Evolutionary conservation across 2,797 vertebrate species (phyloP), one percentile per base, ranked within the genome.

Genomic region (Syngnathus rostellatus): DNA sequence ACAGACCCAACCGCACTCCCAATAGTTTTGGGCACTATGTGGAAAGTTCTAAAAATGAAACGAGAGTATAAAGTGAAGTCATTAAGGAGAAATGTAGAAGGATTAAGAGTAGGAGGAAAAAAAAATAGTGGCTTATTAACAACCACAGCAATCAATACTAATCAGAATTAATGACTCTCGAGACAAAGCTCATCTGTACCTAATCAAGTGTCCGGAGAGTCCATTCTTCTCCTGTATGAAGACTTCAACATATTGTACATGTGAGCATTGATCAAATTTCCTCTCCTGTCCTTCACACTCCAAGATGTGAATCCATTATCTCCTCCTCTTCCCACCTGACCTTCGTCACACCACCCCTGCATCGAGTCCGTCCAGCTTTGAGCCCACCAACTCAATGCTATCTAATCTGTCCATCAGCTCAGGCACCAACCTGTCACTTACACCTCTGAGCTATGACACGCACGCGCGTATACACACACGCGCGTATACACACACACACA

Each of bases 361-460:
- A 46, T 41, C 61, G n/a, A 25, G 21, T 38, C 21, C 45, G 21
- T 38, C 21, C 59, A 61, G 14, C 63, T 50, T 39, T 64, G 5
- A 17, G 16, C 46, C 1, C 25, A 3, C 38, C 57, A 25, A 16
- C n/a, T 6, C 63, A 51, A 51, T 64, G 25, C 48, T 54, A 45
- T 62, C 60, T 62, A 62, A 62, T 62, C 41, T 8, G 40, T 45
- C 40, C 60, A 62, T 82, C 73, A 73, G 67, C 73, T 72, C 68
- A 43, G 67, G 77, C 73, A 74, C 78, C 72, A 68, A 67, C 75
- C 76, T 74, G 76, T 84, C 84, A 86, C 69, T 74, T 71, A 78
- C 63, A 77, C 46, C 75, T 76, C 71, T 59, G 46, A 65, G 74
- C 74, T 64, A 51, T 73, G 63, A 63, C 37, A 43, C n/a, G 57